A percentile compares a stretch with the other conserved stretches of the same genome.
phyloP scores from a whole-genome alignment of 92 coral and sea anemone genomes.

The Epizoanthus rinbou region DNA sequence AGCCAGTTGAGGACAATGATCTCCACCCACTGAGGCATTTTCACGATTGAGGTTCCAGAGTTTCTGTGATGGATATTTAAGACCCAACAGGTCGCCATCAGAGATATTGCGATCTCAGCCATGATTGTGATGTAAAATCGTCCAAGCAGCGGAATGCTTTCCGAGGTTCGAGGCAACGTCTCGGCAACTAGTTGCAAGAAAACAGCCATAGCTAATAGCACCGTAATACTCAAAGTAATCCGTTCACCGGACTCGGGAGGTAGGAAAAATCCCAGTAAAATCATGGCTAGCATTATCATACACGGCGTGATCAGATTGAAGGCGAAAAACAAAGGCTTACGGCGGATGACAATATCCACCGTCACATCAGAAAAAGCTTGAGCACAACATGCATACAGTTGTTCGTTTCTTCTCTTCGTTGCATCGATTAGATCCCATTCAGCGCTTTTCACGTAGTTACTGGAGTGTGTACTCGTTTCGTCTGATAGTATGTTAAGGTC shows the following conservation, averaged over 20 bases:
- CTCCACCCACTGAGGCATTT: constrained; percentile 73
- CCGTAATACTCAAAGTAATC: constrained; percentile 90
- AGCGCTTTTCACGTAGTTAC: constrained; percentile 74
- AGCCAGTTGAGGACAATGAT: constrained; percentile 63
- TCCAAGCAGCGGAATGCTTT: constrained; percentile 82
- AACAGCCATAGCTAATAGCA: constrained; percentile 89
- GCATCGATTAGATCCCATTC: constrained; percentile 82
- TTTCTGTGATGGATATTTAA: constrained; percentile 82
- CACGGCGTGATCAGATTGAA: constrained; percentile 90
- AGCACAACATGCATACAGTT: constrained; percentile 70
- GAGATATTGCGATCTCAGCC: constrained; percentile 82
- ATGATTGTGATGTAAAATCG: constrained; percentile 87
- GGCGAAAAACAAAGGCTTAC: constrained; percentile 81
- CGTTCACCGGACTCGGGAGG: constrained; percentile 97
- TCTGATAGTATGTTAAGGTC: constrained; percentile 75
- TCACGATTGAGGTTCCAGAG: constrained; percentile 64
- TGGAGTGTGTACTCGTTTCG: constrained; percentile 55
- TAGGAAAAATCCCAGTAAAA: constrained; percentile 83
- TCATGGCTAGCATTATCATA: constrained; percentile 79
- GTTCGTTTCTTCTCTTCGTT: constrained; percentile 51
- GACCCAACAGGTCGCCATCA: constrained; percentile 89
- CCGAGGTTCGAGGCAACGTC: constrained; percentile 86
- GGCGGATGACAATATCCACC: constrained; percentile 71
- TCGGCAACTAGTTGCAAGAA: constrained; percentile 87
- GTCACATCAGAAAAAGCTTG: constrained; percentile 77